Base-by-base conservation (phyloP, 2,113 vertebrate genomes). In the Pimephales promelas region DNA sequence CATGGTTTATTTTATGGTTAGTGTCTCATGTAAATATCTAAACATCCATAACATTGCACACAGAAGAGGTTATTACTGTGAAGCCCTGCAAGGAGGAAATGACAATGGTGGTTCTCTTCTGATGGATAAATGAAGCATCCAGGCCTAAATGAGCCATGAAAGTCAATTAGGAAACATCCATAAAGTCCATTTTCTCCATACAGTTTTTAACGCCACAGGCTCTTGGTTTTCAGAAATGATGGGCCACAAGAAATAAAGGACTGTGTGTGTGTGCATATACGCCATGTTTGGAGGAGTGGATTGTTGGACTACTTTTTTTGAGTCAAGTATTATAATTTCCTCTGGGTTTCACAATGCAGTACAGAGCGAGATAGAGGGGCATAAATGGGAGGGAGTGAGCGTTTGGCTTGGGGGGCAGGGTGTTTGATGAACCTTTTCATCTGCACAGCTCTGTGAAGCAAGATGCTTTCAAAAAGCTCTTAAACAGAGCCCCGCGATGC, bases 151-250 rank as follows among this genome's bases (percentile, higher is more conserved):
- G 68, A 89, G 73, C 79, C 83, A 83, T 86, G 66, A 88, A 81
- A 90, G 86, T 85, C 89, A 89, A 91, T 90, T 87, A 91, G 85
- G 89, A 89, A 91, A 89, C 90, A 88, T 84, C 84, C 82, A 75
- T 81, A 88, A 84, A 80, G 77, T 26, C 81, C 72, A 79, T 78
- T 71, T 59, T 75, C 73, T 56, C 64, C 34, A 8, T 72, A 71
- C 70, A 81, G 61, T 70, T 54, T 57, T 57, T 28, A 62, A 66
- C 16, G 40, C 54, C 61, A 59, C 16, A 71, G 72, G 45, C 54
- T 82, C 52, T 78, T 59, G n/a, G n/a, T 70, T 47, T 68, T 77
- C 77, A 83, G 84, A 82, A 78, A 40, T 36, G 43, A 77, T 54
- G 56, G n/a, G 31, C 7, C 5, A 8, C 47, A 40, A 47, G 62